phyloP scores from a whole-genome alignment of 2,797 vertebrate genomes.

The Columba guinea region DNA sequence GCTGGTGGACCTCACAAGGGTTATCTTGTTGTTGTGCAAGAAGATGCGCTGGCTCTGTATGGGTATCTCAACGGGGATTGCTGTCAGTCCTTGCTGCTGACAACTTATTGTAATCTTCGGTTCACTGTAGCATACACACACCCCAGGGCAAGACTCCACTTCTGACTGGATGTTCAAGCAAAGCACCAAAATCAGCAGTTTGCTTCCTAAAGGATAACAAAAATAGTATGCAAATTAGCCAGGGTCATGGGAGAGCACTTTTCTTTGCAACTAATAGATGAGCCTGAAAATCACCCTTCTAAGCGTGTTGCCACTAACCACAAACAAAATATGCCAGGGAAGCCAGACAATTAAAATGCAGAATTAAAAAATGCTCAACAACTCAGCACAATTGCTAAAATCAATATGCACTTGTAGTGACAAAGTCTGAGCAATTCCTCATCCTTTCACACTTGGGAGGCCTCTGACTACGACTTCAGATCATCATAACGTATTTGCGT shows the following conservation, averaged over 20 bases:
- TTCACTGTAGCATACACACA: constrained; percentile 95
- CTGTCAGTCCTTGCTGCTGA: constrained; percentile 94
- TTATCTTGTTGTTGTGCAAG: constrained; percentile 94
- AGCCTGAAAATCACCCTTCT: not conserved
- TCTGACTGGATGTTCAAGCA: constrained; percentile 89
- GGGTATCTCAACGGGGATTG: constrained; percentile 91
- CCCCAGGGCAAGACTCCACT: constrained; percentile 89
- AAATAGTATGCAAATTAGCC: constrained; percentile 45
- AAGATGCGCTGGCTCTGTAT: constrained; percentile 95
- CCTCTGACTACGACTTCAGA: not conserved
- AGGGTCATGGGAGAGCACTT: not conserved
- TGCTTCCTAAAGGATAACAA: constrained; percentile 80
- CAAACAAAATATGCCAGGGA: not conserved
- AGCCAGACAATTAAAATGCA: not conserved
- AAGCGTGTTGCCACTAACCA: not conserved
- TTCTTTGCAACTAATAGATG: not conserved
- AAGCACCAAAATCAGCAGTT: constrained; percentile 91
- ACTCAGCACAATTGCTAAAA: not conserved
- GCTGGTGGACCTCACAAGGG: constrained; percentile 87
- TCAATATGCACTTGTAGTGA: not conserved
- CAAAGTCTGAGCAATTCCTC: not conserved
- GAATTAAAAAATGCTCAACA: not conserved
- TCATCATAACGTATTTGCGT: not conserved
- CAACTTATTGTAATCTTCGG: constrained; percentile 95
- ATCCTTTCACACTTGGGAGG: not conserved